A percentile compares a stretch with the other conserved stretches of the same genome.
phyloP scores from a whole-genome alignment of 2,888 invertebrate species.

The Tiliacea aurago region DNA sequence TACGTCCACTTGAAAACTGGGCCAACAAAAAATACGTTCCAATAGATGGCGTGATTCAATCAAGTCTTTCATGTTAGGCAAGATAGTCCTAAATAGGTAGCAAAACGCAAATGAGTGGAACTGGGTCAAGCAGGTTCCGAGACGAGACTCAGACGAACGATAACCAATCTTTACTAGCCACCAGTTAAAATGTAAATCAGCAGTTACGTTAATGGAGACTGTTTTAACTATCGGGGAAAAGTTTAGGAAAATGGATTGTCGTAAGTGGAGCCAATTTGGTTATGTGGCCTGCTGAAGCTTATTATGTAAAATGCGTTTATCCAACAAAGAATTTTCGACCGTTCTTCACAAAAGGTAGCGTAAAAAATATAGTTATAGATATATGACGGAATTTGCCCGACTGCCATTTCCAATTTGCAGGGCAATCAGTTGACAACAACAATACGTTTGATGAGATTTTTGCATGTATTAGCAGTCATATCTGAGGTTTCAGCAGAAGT shows the following conservation, averaged over 20 bases:
- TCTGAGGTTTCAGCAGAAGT: background rate
- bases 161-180: conserved; percentile 49
- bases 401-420: background rate
- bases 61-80: conserved; percentile 67
- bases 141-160: conserved; percentile 72
- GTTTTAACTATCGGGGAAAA: conserved; percentile 58
- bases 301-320: conserved; percentile 36
- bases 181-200: conserved; percentile 63
- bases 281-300: conserved; percentile 31
- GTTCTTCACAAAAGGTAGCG: background rate
- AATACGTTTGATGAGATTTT: background rate
- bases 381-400: background rate
- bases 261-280: conserved; percentile 51
- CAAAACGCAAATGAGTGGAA: conserved; percentile 73
- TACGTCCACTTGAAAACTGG: conserved; percentile 41
- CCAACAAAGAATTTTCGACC: background rate
- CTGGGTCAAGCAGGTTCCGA: conserved; percentile 78
- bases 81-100: conserved; percentile 70
- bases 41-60: conserved; percentile 61
- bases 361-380: background rate
- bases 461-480: background rate
- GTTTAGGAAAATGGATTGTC: conserved; percentile 52
- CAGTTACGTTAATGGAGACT: conserved; percentile 58
- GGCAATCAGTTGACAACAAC: background rate
- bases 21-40: conserved; percentile 53